Conservation (phyloP, 2,797 vertebrate genomes). For the Poecile montanus region DNA sequence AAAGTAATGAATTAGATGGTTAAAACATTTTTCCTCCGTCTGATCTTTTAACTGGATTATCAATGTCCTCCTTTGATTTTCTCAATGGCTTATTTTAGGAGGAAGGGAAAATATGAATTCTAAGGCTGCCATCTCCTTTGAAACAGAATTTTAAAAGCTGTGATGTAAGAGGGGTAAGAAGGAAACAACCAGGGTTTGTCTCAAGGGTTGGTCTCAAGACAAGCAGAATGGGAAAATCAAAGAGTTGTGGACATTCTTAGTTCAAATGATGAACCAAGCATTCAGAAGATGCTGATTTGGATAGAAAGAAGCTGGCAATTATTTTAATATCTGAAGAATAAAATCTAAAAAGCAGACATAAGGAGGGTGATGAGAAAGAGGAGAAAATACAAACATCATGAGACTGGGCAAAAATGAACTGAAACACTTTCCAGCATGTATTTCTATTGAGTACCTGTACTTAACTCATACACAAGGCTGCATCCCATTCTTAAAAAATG, state of each 20-base stretch:
- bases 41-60: slow-evolving; percentile 57
- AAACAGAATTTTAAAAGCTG: slow-evolving; percentile 23
- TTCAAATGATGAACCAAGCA: not conserved
- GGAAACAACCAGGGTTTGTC: not conserved
- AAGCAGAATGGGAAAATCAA: not conserved
- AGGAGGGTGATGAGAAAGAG: not conserved
- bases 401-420: not conserved
- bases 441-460: not conserved
- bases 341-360: not conserved
- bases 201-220: not conserved
- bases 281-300: not conserved
- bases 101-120: not conserved
- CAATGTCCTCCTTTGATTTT: slow-evolving; percentile 46
- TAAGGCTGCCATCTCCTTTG: not conserved
- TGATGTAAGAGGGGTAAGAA: not conserved
- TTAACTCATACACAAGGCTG: not conserved
- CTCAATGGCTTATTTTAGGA: slow-evolving; percentile 32
- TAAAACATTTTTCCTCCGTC: slow-evolving; percentile 14
- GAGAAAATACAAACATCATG: not conserved
- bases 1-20: not conserved
- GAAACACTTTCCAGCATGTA: not conserved
- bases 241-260: not conserved
- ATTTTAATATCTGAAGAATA: not conserved
- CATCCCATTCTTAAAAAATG: not conserved
- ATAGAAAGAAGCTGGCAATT: not conserved